Evolutionary conservation across 2,797 vertebrate genomes (phyloP).

Genomic region (Euphonia xanthogaster): DNA sequence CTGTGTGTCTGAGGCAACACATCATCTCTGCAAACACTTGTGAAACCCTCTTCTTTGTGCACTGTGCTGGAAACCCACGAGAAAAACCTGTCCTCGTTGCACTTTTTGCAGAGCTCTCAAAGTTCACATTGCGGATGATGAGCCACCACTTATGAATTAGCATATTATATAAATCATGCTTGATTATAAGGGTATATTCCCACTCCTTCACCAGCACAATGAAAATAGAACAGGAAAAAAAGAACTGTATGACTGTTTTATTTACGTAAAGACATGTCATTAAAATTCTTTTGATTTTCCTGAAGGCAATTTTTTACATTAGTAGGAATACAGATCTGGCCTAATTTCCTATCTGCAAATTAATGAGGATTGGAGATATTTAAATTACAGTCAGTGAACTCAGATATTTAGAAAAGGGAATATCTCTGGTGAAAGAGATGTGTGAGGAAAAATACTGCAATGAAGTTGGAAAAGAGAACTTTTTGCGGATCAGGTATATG

Average conservation of each 20-base stretch:
- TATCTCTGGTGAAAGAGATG: not conserved
- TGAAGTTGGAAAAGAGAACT: constrained; percentile 8
- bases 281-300: constrained; percentile 72
- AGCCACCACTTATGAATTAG: constrained; percentile 46
- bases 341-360: constrained; percentile 66
- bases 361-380: constrained; percentile 63
- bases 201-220: constrained; percentile 49
- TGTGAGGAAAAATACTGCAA: constrained; percentile 17
- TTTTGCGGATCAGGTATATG: rapidly evolving
- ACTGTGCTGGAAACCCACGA: not conserved
- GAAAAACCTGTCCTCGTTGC: not conserved
- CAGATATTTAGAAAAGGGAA: constrained; percentile 30
- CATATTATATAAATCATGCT: constrained; percentile 66
- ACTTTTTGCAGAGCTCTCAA: constrained; percentile 38
- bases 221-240: constrained; percentile 67
- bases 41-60: not conserved
- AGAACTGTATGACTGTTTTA: constrained; percentile 54
- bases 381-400: constrained; percentile 55
- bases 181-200: constrained; percentile 52
- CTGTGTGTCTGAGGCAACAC: not conserved
- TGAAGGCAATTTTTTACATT: constrained; percentile 51
- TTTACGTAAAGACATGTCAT: constrained; percentile 66
- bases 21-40: not conserved
- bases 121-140: constrained; percentile 39
- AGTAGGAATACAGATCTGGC: constrained; percentile 59